Evolutionary conservation across 2,797 vertebrate species (phyloP).

Genomic region (Coreius guichenoti): DNA sequence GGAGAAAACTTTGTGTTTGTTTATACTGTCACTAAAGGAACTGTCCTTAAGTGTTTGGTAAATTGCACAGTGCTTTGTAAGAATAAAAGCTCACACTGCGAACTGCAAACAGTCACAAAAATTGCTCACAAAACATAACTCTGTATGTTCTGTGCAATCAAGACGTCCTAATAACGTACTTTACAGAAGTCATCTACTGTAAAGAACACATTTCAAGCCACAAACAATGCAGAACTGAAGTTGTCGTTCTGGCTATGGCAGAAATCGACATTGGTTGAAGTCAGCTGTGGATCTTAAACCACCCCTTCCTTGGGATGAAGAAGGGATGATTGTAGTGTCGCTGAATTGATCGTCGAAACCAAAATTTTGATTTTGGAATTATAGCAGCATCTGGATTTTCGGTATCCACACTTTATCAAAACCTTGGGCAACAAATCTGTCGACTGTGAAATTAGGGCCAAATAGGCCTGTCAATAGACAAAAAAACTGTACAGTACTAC

Average conservation of each 20-base stretch:
- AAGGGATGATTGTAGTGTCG: not conserved
- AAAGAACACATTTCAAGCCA: not conserved
- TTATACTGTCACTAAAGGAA: constrained; percentile 7
- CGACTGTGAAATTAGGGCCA: not conserved
- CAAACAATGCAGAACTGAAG: not conserved
- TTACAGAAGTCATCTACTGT: not conserved
- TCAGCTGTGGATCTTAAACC: not conserved
- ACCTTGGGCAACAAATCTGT: not conserved
- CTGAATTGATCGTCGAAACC: not conserved
- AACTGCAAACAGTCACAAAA: not conserved
- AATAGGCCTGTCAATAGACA: no score
- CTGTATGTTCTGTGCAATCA: not conserved
- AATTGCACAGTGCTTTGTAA: constrained; percentile 30
- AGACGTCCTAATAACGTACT: constrained; percentile 1
- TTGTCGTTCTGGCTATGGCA: no score
- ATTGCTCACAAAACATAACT: constrained; percentile 22
- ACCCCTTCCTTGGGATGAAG: not conserved
- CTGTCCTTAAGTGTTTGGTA: constrained; percentile 20
- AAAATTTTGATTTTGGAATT: not conserved
- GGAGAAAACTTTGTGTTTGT: not conserved
- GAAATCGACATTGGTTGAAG: not conserved
- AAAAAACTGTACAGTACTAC: not conserved
- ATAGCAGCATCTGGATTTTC: not conserved
- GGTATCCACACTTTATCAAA: not conserved
- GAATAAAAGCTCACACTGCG: not conserved